Percentiles rank a stretch among this genome's conserved stretches.
Evolutionary conservation across 2,113 vertebrate genomes (phyloP).

Genomic region (Lepus americanus): DNA sequence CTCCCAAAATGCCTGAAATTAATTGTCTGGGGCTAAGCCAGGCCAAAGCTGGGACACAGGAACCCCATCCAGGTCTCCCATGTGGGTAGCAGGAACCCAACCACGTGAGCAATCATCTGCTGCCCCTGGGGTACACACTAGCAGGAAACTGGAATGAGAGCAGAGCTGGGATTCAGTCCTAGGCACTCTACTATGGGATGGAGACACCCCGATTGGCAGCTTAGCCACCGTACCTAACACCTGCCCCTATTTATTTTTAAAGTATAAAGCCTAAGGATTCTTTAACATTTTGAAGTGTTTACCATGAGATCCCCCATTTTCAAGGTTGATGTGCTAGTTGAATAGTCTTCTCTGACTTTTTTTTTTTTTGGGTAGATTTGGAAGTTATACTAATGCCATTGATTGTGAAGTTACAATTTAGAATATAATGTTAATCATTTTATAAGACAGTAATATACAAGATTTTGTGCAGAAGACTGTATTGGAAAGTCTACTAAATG

Average conservation of each 20-base stretch:
- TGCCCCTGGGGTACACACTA: too few relatives aligned
- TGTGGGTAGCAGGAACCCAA: too few relatives aligned
- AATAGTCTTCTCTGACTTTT: slow-evolving; percentile 26
- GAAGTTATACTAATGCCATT: background rate
- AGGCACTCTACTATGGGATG: too few relatives aligned
- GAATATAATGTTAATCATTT: background rate
- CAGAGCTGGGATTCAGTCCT: too few relatives aligned
- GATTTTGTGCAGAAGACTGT: slow-evolving; percentile 3
- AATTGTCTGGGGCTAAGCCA: too few relatives aligned
- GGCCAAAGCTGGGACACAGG: too few relatives aligned
- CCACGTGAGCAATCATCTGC: too few relatives aligned
- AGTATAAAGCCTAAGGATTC: background rate
- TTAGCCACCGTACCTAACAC: too few relatives aligned
- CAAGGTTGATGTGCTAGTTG: background rate
- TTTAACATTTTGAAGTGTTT: slow-evolving; percentile 8
- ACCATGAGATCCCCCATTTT: background rate
- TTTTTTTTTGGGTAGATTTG: background rate
- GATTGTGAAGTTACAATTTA: slow-evolving; percentile 23
- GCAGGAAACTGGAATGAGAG: too few relatives aligned
- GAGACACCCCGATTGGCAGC: too few relatives aligned
- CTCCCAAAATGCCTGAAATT: too few relatives aligned
- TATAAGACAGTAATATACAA: background rate
- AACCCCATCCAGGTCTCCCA: too few relatives aligned
- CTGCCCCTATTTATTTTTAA: slow-evolving; percentile 18
- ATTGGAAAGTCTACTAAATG: slow-evolving; percentile 16